Evolutionary conservation across 2,797 vertebrate genomes (phyloP), one percentile per base, ranked within the genome.

Genomic region (Fistularia commersonii): DNA sequence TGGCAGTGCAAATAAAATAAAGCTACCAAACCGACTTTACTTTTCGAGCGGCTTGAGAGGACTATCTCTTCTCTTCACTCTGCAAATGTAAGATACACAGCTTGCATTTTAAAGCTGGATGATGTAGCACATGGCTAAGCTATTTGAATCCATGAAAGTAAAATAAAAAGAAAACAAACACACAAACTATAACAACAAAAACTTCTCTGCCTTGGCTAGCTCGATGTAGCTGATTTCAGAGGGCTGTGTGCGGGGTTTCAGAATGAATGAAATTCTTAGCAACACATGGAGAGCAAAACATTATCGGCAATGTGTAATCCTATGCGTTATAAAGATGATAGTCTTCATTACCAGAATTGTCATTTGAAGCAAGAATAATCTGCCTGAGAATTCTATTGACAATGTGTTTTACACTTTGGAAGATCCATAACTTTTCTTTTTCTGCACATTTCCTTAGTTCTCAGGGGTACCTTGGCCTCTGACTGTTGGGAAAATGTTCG

Each of bases 401-500:
- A 23, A 23, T 23, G 23, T 23, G 23, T 23, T 2, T 4, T 23
- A 23, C 35, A 8, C 9, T 36, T 36, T 36, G 35, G 35, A 36
- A 36, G 2, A 36, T 36, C 9, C 35, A 10, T 36, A 36, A 36
- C 9, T 6, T 32, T 37, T 32, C 7, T 23, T 8, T 37, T 56
- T 15, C 8, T 68, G 36, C 57, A 43, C 33, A 59, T 62, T 64
- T 48, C 51, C 61, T 41, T 67, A 86, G 80, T 51, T 70, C 10
- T 58, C 62, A 36, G 55, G 59, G 53, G 64, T 67, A 66, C 63
- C 38, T 35, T 37, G 45, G 48, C 57, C 62, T 61, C 51, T 51
- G 61, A 53, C 74, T 54, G 66, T 54, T 51, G 48, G 57, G 32
- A 64, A 66, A 64, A 62, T 51, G 39, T 65, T 44, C 14, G 41